Conservation (phyloP, 2,888 invertebrate species). For the Tanypteryx hageni region DNA sequence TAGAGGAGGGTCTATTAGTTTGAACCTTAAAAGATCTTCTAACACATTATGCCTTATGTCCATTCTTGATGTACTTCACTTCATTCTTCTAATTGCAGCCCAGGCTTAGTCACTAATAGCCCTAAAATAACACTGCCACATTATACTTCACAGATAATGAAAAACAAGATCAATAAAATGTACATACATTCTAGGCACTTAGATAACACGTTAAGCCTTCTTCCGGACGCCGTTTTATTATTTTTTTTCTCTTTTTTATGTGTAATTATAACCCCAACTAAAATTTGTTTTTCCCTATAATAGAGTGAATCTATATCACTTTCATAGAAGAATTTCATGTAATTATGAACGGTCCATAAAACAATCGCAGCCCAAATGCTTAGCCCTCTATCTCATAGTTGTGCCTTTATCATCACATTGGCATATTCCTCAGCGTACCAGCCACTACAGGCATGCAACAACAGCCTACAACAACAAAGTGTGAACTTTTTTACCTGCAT, state of each 20-base stretch:
- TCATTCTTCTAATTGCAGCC: conserved; percentile 53
- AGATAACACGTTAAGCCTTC: conserved; percentile 62
- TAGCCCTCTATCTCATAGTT: conserved; percentile 41
- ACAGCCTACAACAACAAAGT: conserved; percentile 48
- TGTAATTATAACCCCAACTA: conserved; percentile 50
- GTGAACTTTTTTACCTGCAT: conserved; percentile 46
- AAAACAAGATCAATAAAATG: conserved; percentile 64
- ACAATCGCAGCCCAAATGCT: conserved; percentile 55
- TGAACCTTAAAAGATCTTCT: conserved; percentile 59
- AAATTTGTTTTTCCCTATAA: conserved; percentile 54
- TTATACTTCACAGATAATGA: conserved; percentile 62
- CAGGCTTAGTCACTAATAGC: conserved; percentile 59
- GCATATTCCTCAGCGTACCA: conserved; percentile 51
- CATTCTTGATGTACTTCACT: conserved; percentile 51
- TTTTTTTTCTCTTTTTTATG: conserved; percentile 42
- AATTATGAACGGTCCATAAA: conserved; percentile 42
- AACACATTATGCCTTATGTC: conserved; percentile 43
- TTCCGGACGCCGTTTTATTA: conserved; percentile 52
- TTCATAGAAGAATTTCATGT: conserved; percentile 50
- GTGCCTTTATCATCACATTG: conserved; percentile 62
- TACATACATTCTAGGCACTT: conserved; percentile 66
- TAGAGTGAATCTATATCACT: conserved; percentile 61
- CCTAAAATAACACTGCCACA: conserved; percentile 64
- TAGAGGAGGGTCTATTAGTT: conserved; percentile 61
- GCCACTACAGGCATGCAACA: conserved; percentile 63